phyloP scores from a whole-genome alignment of 2,113 vertebrate genomes.

The Cichladusa arquata region DNA sequence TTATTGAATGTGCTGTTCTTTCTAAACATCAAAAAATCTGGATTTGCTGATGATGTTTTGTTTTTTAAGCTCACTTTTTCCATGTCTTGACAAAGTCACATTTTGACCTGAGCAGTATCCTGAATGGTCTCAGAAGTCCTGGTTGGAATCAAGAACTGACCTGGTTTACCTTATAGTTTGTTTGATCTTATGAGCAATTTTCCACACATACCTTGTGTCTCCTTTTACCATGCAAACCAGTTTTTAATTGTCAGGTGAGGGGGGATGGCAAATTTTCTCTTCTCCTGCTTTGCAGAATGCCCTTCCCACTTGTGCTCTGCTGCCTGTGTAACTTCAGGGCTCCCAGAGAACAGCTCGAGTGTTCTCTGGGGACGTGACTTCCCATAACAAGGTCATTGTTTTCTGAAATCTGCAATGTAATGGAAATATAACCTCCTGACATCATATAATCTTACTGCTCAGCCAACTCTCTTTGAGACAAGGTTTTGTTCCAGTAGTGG shows the following conservation, averaged over 20 bases:
- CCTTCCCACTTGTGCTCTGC: neutral
- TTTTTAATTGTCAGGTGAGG: neutral
- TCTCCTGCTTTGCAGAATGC: neutral
- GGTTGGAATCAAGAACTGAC: neutral
- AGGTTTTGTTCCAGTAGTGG: neutral
- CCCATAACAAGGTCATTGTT: neutral
- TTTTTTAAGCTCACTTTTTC: neutral
- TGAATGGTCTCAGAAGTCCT: neutral
- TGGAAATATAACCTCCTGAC: neutral
- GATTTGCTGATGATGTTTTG: neutral
- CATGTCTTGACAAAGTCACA: neutral
- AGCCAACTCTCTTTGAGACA: neutral
- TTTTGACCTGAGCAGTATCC: neutral
- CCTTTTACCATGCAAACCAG: neutral
- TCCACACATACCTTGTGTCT: neutral
- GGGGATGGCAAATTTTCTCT: neutral
- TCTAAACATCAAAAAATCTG: neutral
- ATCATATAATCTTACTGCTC: accelerated
- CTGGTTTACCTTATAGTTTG: neutral
- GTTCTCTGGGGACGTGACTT: neutral
- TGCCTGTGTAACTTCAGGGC: neutral
- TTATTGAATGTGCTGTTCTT: neutral
- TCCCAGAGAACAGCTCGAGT: neutral
- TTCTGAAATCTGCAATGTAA: neutral
- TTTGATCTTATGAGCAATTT: neutral